phyloP scores from a whole-genome alignment of 2,797 vertebrate genomes.

The Falco naumanni region DNA sequence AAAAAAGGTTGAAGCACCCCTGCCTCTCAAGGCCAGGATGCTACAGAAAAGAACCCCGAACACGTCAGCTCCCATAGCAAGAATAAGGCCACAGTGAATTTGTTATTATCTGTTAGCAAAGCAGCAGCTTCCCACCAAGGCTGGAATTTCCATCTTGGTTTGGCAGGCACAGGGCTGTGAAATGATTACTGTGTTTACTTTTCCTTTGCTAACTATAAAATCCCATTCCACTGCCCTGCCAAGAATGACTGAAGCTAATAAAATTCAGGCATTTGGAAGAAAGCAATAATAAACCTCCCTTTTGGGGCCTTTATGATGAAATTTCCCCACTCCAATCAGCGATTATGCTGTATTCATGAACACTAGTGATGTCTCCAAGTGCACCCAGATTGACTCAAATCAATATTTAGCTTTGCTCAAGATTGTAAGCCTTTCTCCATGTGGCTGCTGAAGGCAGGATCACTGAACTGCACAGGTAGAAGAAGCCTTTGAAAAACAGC shows the following conservation, averaged over 20 bases:
- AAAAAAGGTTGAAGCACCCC: not conserved
- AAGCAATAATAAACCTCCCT: slow-evolving; percentile 71
- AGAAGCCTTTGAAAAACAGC: slow-evolving; percentile 16
- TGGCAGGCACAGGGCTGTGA: slow-evolving; percentile 64
- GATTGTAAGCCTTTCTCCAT: not conserved
- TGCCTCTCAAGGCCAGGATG: not conserved
- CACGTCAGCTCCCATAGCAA: not conserved
- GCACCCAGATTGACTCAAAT: slow-evolving; percentile 63
- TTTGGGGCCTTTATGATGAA: slow-evolving; percentile 73
- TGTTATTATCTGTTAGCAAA: slow-evolving; percentile 66
- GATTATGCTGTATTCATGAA: slow-evolving; percentile 68
- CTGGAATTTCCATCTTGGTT: slow-evolving; percentile 69
- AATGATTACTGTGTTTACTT: slow-evolving; percentile 71
- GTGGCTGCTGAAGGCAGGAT: slow-evolving; percentile 29
- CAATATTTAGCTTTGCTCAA: slow-evolving; percentile 60
- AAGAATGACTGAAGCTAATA: slow-evolving; percentile 74
- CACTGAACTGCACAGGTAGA: not conserved
- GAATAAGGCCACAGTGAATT: slow-evolving; percentile 37
- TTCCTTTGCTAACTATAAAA: slow-evolving; percentile 74
- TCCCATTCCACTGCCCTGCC: slow-evolving; percentile 70
- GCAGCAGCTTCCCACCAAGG: slow-evolving; percentile 66
- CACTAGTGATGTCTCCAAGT: slow-evolving; percentile 54
- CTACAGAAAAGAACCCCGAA: not conserved
- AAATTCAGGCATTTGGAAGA: slow-evolving; percentile 71
- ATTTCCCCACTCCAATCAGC: slow-evolving; percentile 66